Percentiles rank a stretch among this genome's conserved stretches.
Evolutionary conservation across 2,888 invertebrate genomes (phyloP).

Genomic region (Amblyjoppa fuscipennis): DNA sequence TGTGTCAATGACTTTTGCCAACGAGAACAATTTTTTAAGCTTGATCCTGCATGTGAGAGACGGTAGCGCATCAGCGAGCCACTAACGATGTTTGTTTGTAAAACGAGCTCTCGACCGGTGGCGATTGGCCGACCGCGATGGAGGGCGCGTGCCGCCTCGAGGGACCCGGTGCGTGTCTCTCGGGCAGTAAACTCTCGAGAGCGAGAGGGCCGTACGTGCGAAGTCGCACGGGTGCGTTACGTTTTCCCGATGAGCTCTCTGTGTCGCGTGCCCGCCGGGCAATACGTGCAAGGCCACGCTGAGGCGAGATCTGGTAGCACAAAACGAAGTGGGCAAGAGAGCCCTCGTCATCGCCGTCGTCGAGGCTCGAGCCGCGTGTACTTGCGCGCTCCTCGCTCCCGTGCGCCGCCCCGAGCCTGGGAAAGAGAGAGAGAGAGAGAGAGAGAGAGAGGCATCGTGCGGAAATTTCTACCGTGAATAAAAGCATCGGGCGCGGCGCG

Average conservation of each 20-base stretch:
- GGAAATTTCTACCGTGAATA: constrained; percentile 60
- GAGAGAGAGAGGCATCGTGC: constrained; percentile 1
- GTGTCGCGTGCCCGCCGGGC: constrained; percentile 64
- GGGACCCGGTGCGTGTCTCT: constrained; percentile 48
- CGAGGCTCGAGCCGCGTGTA: constrained; percentile 37
- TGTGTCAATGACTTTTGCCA: too few species aligned
- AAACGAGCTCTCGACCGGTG: constrained; percentile 17
- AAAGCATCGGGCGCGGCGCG: constrained; percentile 56
- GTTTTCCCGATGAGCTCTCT: constrained; percentile 63
- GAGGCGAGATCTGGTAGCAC: constrained; percentile 3
- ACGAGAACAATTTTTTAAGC: too few species aligned
- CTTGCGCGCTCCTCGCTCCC: constrained; percentile 22
- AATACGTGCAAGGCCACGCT: constrained; percentile 32
- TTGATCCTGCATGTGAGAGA: neutral
- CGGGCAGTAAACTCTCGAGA: constrained; percentile 38
- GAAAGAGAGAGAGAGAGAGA: neutral
- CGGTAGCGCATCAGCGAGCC: neutral
- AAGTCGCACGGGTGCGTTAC: constrained; percentile 60
- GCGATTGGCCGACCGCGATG: constrained; percentile 39
- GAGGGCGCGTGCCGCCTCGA: constrained; percentile 61
- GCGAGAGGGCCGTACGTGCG: constrained; percentile 25
- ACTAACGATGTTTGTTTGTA: constrained; percentile 51
- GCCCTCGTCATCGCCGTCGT: constrained; percentile 61
- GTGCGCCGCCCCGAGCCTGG: neutral
- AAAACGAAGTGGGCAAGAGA: constrained; percentile 36